These are phyloP conservation scores for Mus caroli DNA, from an alignment of 2,797 vertebrate species.

Conservation along the genomic window DNA sequence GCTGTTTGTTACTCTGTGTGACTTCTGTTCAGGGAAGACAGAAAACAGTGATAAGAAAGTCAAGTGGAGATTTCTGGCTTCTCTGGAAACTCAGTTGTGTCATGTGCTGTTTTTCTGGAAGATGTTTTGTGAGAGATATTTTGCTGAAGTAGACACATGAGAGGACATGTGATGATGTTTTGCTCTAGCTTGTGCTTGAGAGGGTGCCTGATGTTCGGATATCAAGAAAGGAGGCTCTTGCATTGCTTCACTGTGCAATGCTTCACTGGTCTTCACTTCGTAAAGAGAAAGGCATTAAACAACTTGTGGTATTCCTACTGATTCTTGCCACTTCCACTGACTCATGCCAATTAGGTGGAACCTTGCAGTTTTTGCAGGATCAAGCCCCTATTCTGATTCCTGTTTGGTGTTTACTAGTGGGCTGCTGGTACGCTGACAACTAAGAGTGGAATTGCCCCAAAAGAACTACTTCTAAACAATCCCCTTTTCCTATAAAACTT, in stretches of 20 bases:
- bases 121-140: not conserved
- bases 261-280: not conserved
- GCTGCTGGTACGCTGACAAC: not conserved
- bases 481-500: not conserved
- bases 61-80: not conserved
- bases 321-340: not conserved
- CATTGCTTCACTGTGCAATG: not conserved
- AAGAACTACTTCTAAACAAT: not conserved
- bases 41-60: not conserved
- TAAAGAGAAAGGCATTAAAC: not conserved
- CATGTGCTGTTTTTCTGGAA: not conserved
- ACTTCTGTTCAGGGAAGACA: not conserved
- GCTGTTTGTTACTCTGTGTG: accelerated
- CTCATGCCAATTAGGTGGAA: not conserved
- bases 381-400: not conserved
- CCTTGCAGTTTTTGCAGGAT: not conserved
- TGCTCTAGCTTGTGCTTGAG: too few species aligned
- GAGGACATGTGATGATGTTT: not conserved
- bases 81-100: not conserved
- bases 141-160: not conserved
- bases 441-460: not conserved
- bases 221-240: not conserved
- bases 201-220: not conserved
- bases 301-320: not conserved
- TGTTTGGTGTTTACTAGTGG: not conserved